Evolutionary conservation across 2,797 vertebrate genomes (phyloP).

Genomic region (Centroberyx gerrardi): DNA sequence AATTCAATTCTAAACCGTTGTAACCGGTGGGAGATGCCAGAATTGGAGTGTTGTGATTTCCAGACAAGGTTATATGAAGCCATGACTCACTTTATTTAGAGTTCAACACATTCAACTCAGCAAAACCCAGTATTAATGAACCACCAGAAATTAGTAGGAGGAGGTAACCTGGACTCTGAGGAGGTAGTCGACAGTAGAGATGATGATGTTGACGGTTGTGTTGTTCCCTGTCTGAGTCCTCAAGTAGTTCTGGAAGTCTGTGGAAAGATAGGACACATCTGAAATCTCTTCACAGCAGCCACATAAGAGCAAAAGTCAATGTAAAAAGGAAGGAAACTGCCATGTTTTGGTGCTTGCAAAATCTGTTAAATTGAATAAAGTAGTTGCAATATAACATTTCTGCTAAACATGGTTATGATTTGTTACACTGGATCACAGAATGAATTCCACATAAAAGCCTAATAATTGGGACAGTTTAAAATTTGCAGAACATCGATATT

Average conservation of each 20-base stretch:
- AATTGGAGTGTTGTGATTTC: too few relatives aligned
- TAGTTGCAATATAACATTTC: not conserved
- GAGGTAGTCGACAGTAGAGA: constrained; percentile 97
- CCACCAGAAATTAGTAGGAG: not conserved
- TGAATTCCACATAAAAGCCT: not conserved
- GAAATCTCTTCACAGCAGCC: too few relatives aligned
- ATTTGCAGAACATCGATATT: not conserved
- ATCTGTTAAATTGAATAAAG: not conserved
- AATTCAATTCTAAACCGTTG: too few relatives aligned
- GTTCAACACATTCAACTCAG: too few relatives aligned
- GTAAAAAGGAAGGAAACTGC: not conserved
- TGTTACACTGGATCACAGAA: not conserved
- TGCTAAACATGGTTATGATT: not conserved
- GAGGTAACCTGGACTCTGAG: constrained; percentile 93
- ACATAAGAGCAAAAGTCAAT: not conserved
- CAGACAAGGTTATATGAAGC: too few relatives aligned
- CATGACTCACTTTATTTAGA: too few relatives aligned
- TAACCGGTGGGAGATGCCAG: too few relatives aligned
- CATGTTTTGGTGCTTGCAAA: not conserved
- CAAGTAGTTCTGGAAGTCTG: constrained; percentile 98
- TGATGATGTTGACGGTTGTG: constrained; percentile 97
- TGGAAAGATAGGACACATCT: constrained; percentile 14
- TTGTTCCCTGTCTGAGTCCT: constrained; percentile 98
- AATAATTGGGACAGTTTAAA: not conserved
- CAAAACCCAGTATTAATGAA: not conserved